A percentile compares a stretch with the other conserved stretches of the same genome.
Conservation (phyloP, 2,797 vertebrate genomes). For the Pelodytes ibericus region DNA sequence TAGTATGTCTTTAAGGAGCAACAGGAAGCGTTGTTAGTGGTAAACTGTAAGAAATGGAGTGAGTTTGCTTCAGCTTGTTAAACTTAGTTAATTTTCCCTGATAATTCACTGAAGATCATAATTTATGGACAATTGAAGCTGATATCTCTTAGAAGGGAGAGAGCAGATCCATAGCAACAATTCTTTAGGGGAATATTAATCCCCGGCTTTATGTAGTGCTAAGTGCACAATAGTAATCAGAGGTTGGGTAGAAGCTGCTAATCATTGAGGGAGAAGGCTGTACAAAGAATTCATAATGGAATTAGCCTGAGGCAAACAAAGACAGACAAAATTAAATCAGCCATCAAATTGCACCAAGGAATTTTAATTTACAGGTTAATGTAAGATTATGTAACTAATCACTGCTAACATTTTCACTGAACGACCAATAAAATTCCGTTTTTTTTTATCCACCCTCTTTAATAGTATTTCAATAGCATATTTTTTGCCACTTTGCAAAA, state of each 20-base stretch:
- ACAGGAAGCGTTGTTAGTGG: constrained; percentile 72
- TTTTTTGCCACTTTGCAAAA: constrained; percentile 71
- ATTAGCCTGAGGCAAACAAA: constrained; percentile 97
- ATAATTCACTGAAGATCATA: constrained; percentile 96
- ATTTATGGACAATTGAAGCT: constrained; percentile 99
- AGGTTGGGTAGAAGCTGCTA: constrained; percentile 97
- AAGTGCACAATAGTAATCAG: constrained; percentile 99
- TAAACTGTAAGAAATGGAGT: constrained; percentile 79
- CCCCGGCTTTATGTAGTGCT: constrained; percentile 99
- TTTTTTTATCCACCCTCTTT: constrained; percentile 71
- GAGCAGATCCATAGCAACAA: constrained; percentile 99
- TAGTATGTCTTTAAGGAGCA: too few species aligned
- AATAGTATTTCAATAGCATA: constrained; percentile 78
- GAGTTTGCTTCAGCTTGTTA: constrained; percentile 85
- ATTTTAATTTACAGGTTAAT: constrained; percentile 99
- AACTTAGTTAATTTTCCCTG: constrained; percentile 89
- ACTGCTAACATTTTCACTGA: constrained; percentile 92
- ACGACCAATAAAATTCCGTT: constrained; percentile 83
- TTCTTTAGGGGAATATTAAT: constrained; percentile 99
- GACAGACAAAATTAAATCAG: constrained; percentile 99
- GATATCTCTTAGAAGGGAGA: constrained; percentile 94
- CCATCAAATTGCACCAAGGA: constrained; percentile 99
- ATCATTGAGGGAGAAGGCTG: constrained; percentile 99
- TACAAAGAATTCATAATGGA: constrained; percentile 99
- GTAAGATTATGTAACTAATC: constrained; percentile 99